Percentiles rank a stretch among this genome's conserved stretches.
Evolutionary conservation across 1,140 invertebrate genomes (phyloP).

Genomic region (Glossosoma conforme): DNA sequence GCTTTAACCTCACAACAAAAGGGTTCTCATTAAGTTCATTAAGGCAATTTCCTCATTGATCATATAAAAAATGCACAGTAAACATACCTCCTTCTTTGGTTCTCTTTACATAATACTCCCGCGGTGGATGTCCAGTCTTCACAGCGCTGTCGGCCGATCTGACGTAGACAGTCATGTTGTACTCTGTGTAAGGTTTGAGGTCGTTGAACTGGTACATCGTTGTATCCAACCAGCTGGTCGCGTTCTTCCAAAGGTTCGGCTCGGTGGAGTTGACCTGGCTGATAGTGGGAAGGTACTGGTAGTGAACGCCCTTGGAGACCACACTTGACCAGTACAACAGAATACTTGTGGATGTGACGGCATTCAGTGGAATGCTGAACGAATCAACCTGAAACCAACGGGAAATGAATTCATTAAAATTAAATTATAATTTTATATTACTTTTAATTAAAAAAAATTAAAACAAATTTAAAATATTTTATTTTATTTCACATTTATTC

Average conservation of each 20-base stretch:
- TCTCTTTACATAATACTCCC: slow-evolving; percentile 53
- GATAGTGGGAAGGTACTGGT: slow-evolving; percentile 62
- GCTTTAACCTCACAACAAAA: too few species aligned
- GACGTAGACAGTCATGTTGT: slow-evolving; percentile 75
- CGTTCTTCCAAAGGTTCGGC: slow-evolving; percentile 51
- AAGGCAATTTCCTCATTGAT: too few species aligned
- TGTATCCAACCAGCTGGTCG: slow-evolving; percentile 50
- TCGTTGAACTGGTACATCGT: slow-evolving; percentile 54
- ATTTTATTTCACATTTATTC: too few species aligned
- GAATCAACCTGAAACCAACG: slow-evolving; percentile 16
- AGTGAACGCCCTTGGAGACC: slow-evolving; percentile 7
- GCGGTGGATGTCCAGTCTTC: slow-evolving; percentile 53
- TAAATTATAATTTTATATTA: too few species aligned
- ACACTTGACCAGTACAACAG: slow-evolving; percentile 18
- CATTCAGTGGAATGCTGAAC: slow-evolving; percentile 5
- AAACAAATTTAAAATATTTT: too few species aligned
- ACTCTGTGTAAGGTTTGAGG: slow-evolving; percentile 64
- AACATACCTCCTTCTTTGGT: slow-evolving; percentile 60
- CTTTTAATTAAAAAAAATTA: too few species aligned
- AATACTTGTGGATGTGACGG: slow-evolving; percentile 10
- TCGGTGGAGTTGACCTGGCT: slow-evolving; percentile 32
- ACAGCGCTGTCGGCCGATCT: slow-evolving; percentile 47
- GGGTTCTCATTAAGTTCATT: too few species aligned
- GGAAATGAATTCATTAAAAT: too few species aligned
- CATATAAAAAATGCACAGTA: too few species aligned